A percentile compares a stretch with the other conserved stretches of the same genome.
phyloP scores from a whole-genome alignment of 2,888 invertebrate genomes.

The Tricholauxania praeusta region DNA sequence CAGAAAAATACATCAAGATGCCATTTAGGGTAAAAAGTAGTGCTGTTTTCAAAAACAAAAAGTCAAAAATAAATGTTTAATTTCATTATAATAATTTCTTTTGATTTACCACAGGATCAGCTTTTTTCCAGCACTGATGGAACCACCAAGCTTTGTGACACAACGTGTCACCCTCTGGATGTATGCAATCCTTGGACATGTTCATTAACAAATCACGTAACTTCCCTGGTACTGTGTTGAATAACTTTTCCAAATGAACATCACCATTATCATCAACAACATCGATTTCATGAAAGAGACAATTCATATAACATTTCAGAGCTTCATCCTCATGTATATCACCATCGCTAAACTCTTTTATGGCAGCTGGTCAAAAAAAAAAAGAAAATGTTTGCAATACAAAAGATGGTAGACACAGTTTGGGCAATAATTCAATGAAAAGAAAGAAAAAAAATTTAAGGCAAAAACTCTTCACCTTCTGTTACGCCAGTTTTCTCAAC shows the following conservation, averaged over 20 bases:
- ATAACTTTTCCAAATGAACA: conserved; percentile 64
- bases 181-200: conserved; percentile 61
- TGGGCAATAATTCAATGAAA: background rate
- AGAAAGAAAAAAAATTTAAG: background rate
- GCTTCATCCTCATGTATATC: conserved; percentile 66
- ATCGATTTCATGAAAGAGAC: conserved; percentile 64
- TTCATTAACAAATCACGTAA: conserved; percentile 59
- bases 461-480: conserved; percentile 54
- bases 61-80: background rate
- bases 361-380: conserved; percentile 54
- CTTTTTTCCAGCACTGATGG: conserved; percentile 66
- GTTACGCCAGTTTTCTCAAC: conserved; percentile 63
- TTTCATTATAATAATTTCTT: background rate
- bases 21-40: conserved; percentile 57
- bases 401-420: conserved; percentile 2
- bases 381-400: conserved; percentile 15
- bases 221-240: conserved; percentile 56
- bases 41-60: conserved; percentile 49
- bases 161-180: conserved; percentile 63
- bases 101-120: conserved; percentile 62
- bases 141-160: conserved; percentile 67
- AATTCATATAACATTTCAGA: conserved; percentile 68
- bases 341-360: conserved; percentile 67
- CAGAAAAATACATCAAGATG: background rate
- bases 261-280: conserved; percentile 66